phyloP scores from a whole-genome alignment of 2,113 vertebrate genomes.

The Chauna torquata region DNA sequence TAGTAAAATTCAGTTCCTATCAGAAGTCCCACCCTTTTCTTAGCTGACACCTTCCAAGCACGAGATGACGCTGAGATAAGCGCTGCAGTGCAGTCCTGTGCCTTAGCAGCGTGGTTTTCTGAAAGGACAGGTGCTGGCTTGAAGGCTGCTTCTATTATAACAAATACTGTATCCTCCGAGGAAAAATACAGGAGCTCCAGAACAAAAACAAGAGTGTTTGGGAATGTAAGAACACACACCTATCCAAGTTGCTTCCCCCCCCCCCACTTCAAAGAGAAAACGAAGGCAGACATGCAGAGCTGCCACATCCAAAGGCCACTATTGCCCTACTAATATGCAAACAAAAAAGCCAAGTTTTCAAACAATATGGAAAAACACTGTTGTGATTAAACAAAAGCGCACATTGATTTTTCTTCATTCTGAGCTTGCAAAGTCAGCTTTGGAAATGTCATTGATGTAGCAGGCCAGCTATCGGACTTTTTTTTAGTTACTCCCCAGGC shows the following conservation, averaged over 20 bases:
- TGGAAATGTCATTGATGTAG: not conserved
- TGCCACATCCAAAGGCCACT: not conserved
- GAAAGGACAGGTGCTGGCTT: not conserved
- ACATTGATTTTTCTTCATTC: not conserved
- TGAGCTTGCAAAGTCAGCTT: not conserved
- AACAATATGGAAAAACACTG: not conserved
- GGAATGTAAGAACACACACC: not conserved
- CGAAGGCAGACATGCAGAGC: not conserved
- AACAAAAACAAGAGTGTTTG: not conserved
- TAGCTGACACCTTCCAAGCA: not conserved
- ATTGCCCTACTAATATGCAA: not conserved
- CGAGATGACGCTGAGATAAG: not conserved
- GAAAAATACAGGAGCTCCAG: not conserved
- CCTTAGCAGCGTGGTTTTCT: not conserved
- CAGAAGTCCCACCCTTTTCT: not conserved
- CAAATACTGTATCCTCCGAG: not conserved
- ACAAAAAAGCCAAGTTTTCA: not conserved
- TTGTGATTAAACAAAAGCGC: not conserved
- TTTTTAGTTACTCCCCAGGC: not conserved
- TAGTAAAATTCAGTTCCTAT: not conserved
- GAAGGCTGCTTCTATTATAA: not conserved
- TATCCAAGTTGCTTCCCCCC: no score
- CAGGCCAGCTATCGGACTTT: not conserved
- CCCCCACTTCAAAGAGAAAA: not conserved
- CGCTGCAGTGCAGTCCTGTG: not conserved